A percentile compares a stretch with the other conserved stretches of the same genome.
These are phyloP conservation scores for Rhyacophila brunnea DNA, from an alignment of 1,140 invertebrate species.

Conservation along the genomic window DNA sequence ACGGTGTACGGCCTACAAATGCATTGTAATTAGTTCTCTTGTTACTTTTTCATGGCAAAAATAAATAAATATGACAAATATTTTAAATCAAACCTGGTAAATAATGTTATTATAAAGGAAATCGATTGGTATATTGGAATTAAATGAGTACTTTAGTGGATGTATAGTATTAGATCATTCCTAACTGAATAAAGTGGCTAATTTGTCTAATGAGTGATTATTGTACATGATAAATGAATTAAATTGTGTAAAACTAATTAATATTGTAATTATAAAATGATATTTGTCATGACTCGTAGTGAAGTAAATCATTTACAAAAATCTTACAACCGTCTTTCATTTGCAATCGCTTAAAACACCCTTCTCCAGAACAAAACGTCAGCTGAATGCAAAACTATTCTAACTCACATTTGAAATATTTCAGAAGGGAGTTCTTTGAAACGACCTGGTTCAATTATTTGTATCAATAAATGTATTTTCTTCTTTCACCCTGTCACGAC, in stretches of 20 bases:
- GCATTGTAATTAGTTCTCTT: constrained; percentile 2
- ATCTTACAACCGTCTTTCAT: constrained; percentile 2
- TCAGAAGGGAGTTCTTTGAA: too few species aligned
- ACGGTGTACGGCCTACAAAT: constrained; percentile 19
- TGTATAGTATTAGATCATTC: constrained; percentile 32
- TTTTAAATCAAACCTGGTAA: constrained; percentile 36
- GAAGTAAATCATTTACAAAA: constrained; percentile 31
- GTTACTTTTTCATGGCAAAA: too few species aligned
- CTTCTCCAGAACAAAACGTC: too few species aligned
- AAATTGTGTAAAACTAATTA: constrained; percentile 24
- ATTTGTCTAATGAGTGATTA: constrained; percentile 25
- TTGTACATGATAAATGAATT: constrained; percentile 26
- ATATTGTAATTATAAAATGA: constrained; percentile 29
- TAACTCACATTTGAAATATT: too few species aligned
- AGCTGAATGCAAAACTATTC: too few species aligned
- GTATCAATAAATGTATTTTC: too few species aligned
- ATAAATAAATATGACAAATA: constrained; percentile 1
- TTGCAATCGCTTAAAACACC: too few species aligned
- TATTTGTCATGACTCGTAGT: constrained; percentile 32
- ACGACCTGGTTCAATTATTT: too few species aligned
- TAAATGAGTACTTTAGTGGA: constrained; percentile 28
- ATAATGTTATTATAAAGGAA: constrained; percentile 24
- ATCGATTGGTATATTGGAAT: constrained; percentile 27
- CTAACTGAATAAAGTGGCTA: constrained; percentile 21
- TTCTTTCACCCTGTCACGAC: too few species aligned